Base-by-base conservation (phyloP, 2,113 vertebrate species). In the Butastur rufipennis region DNA sequence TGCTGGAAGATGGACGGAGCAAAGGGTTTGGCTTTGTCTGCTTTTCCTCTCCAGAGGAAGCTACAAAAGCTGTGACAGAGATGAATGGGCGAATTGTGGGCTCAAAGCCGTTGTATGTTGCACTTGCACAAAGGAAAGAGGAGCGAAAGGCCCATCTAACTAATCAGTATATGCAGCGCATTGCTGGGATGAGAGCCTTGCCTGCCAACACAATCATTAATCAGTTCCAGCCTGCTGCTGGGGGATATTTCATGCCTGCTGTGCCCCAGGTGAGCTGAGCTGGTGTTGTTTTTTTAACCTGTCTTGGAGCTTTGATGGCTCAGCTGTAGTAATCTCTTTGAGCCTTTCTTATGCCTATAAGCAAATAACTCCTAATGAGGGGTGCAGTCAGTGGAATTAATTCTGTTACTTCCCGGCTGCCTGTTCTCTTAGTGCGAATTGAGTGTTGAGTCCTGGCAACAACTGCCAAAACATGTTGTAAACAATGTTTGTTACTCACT, bases 1-100 rank as follows among this genome's bases (percentile, higher is more conserved):
- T 99, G 99, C 98, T 99, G 52, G 99, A 99, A 96, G 99, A 99
- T 43, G 99, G 99, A 31, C 99, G 99, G 95, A 99, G 99, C 97
- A 99, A 99, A 98, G 99, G 99, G 27, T 99, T 99, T 92, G 99
- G 99, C 88, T 99, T 99, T 63, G 99, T 99, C 95, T 99, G 99
- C 98, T 99, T 99, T 98, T 99, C 99, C 50, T 99, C 99, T 74
- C 99, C 99, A 14, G 99, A 99, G 97, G 99, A 99, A 95, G 99
- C 99, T 63, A 99, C 99, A 38, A 99, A 99, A 96, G 99, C 99
- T 0, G 99, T 99, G 94, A 99, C 99, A 3, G 99, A 99, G 98
- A 99, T 99, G 99, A 99, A 99, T 1, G 99, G 99, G 45, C 98
- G 99, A 59, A 99, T 99, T 15, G 99, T 99, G 92, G 99, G 99